Conservation (phyloP, 1,140 invertebrate species). For the Lepidotrigona ventralis region DNA sequence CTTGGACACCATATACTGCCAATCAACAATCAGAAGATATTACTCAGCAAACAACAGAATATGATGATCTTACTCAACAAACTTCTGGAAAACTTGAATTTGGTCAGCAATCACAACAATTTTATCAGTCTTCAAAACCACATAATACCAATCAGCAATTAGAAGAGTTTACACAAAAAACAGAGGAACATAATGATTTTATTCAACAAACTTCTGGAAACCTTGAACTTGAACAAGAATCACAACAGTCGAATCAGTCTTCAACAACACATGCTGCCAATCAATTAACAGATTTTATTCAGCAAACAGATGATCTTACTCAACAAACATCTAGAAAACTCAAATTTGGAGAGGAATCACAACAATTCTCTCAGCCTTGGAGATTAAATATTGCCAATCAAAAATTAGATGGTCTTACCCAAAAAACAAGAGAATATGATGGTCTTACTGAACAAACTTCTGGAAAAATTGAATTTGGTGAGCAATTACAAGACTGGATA, state of each 20-base stretch:
- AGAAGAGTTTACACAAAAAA: constrained; percentile 30
- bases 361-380: constrained; percentile 29
- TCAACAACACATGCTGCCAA: background rate
- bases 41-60: constrained; percentile 18
- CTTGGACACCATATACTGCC: background rate
- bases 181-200: constrained; percentile 44
- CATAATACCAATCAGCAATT: constrained; percentile 10
- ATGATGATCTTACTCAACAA: constrained; percentile 55
- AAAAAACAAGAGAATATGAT: constrained; percentile 34
- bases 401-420: constrained; percentile 11
- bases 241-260: constrained; percentile 1
- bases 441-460: constrained; percentile 60
- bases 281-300: constrained; percentile 41
- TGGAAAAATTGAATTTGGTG: constrained; percentile 70
- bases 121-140: constrained; percentile 19
- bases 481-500: constrained; percentile 38
- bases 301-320: constrained; percentile 48
- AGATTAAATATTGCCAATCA: constrained; percentile 11
- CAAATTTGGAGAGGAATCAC: constrained; percentile 31
- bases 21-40: constrained; percentile 29
- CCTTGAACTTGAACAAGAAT: constrained; percentile 70
- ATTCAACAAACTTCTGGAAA: constrained; percentile 62
- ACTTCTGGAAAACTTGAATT: constrained; percentile 26
- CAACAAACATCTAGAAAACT: constrained; percentile 40
- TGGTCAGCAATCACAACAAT: constrained; percentile 36